Percentiles rank a stretch among this genome's conserved stretches.
phyloP scores from a whole-genome alignment of 2,113 vertebrate genomes.

The Vidua macroura region DNA sequence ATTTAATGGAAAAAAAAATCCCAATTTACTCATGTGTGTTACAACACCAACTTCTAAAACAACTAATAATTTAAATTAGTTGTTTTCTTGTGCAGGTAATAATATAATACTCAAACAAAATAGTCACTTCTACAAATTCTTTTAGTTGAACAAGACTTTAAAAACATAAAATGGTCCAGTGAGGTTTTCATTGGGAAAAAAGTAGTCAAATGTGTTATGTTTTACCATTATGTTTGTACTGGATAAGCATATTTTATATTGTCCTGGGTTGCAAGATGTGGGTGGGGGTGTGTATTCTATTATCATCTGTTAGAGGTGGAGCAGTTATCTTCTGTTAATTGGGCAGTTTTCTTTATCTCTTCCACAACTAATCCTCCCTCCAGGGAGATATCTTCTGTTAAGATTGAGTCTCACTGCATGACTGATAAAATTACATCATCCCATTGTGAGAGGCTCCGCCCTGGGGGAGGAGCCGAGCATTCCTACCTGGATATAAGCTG shows the following conservation, averaged over 20 bases:
- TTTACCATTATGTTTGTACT: background rate
- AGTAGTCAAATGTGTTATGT: background rate
- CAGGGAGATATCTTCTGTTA: too few relatives aligned
- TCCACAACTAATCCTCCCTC: too few relatives aligned
- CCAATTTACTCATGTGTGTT: background rate
- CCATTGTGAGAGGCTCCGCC: too few relatives aligned
- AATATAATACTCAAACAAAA: background rate
- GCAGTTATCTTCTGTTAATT: too few relatives aligned
- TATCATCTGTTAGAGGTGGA: too few relatives aligned
- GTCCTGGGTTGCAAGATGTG: too few relatives aligned
- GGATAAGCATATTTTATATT: background rate
- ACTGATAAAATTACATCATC: too few relatives aligned
- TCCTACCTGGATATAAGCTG: too few relatives aligned
- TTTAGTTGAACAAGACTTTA: background rate
- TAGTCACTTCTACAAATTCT: background rate
- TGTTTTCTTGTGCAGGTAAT: background rate
- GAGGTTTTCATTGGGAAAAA: background rate
- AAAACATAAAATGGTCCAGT: background rate
- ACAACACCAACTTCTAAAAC: background rate
- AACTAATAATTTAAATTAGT: background rate
- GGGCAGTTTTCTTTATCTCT: too few relatives aligned
- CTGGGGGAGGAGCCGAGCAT: too few relatives aligned
- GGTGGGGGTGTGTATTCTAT: too few relatives aligned
- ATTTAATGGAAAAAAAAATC: background rate
- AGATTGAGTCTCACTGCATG: too few relatives aligned